Evolutionary conservation across 1,140 invertebrate genomes (phyloP).

Genomic region (Lordiphosa collinella): DNA sequence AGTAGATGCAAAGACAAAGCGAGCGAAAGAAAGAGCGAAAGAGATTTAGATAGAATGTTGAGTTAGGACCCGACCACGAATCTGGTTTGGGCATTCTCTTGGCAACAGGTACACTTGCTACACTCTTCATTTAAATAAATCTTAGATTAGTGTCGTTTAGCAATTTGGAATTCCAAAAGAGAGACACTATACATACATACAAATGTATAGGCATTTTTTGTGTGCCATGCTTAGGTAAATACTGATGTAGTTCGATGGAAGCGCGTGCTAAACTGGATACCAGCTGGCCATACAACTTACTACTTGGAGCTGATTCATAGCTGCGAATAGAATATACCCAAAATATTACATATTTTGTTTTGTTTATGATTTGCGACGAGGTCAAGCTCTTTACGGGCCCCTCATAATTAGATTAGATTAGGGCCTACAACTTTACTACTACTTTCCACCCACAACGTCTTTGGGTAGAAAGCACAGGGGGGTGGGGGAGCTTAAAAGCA

Average conservation of each 20-base stretch:
- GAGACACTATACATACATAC: constrained; percentile 11
- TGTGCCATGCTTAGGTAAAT: constrained; percentile 16
- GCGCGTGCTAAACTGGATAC: constrained; percentile 49
- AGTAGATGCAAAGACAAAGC: constrained; percentile 22
- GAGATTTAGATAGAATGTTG: constrained; percentile 18
- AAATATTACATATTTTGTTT: background rate
- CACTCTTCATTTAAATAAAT: constrained; percentile 64
- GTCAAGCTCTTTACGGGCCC: no score
- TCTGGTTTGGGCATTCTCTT: constrained; percentile 17
- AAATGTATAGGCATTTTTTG: background rate
- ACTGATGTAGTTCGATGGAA: no score
- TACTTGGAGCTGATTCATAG: constrained; percentile 12
- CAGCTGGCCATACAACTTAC: constrained; percentile 24
- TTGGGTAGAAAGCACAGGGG: no score
- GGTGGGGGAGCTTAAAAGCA: constrained; percentile 45
- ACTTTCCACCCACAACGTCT: background rate
- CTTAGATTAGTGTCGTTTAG: constrained; percentile 74
- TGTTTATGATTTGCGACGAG: background rate
- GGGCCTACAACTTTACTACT: no score
- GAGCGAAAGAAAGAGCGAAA: constrained; percentile 7
- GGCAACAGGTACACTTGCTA: constrained; percentile 29
- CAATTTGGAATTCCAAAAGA: constrained; percentile 60
- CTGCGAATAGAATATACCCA: background rate
- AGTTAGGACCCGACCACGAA: constrained; percentile 6
- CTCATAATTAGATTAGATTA: no score